phyloP scores from a whole-genome alignment of 1,140 invertebrate species.

The Bombus confusus region DNA sequence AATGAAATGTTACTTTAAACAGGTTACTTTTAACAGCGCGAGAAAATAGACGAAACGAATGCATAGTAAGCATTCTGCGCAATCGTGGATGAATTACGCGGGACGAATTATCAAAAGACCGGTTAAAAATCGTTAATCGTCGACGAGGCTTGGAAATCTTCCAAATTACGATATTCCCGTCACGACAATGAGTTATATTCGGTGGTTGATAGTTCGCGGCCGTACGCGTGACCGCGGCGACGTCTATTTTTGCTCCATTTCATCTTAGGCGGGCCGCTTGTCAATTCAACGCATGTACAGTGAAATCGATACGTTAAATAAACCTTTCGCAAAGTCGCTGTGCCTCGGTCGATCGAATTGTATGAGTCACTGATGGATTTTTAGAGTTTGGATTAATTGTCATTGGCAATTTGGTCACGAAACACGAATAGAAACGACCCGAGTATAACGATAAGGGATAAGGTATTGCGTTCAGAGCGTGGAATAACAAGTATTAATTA shows the following conservation, averaged over 20 bases:
- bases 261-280: background rate
- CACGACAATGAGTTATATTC: slow-evolving; percentile 62
- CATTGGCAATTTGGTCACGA: background rate
- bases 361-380: background rate
- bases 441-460: background rate
- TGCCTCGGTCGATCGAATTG: background rate
- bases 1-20: too few relatives aligned
- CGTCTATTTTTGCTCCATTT: slow-evolving; percentile 40
- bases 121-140: slow-evolving; percentile 52
- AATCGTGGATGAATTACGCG: background rate
- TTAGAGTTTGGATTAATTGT: background rate
- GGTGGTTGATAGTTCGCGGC: slow-evolving; percentile 59
- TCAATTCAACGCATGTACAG: background rate
- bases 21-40: background rate
- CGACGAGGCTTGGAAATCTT: slow-evolving; percentile 40
- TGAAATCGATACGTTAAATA: slow-evolving; percentile 3
- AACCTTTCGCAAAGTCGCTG: background rate
- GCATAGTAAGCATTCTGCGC: background rate
- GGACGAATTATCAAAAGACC: background rate
- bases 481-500: background rate
- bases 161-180: slow-evolving; percentile 61
- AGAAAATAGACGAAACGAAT: background rate
- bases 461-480: background rate
- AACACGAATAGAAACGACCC: background rate
- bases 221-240: slow-evolving; percentile 34